Evolutionary conservation across 2,888 invertebrate species (phyloP), one percentile per base, ranked within the genome.

Genomic region (Himalopsyche kuldschensis): DNA sequence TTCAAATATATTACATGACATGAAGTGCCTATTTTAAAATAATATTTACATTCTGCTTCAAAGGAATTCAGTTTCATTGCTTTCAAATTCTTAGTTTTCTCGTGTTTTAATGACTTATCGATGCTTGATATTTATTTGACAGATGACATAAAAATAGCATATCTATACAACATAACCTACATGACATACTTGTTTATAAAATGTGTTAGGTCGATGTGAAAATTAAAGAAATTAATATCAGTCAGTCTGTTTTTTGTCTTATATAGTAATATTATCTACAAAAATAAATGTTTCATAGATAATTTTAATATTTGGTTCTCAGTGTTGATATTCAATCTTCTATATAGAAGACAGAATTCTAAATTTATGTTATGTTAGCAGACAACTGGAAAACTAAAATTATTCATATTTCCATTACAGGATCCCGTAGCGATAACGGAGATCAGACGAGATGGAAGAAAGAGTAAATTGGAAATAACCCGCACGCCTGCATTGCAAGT

Each of bases 401-500:
- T 3, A 41, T 47, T 78, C 10, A 47, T 17, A 30, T 27, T 47
- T 30, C 79, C 31, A 17, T 86, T 85, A 48, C 80, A 86, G 86
- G 86, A 86, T 84, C 84, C 86, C 24, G 78, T 83, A 17, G 84
- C 86, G 3, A 27, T 84, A 63, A 80, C 80, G 1, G 81, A 83
- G 32, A 78, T 81, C 17, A 86, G 82, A 48, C 30, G 81, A 48
- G 84, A 81, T n/a, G 84, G 84, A 6, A 82, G 86, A 79, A 87
- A 86, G 82, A 75, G 85, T 27, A 85, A 84, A 75, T 31, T 83
- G 55, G 83, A 85, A 78, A 91, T 91, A 1, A 91, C 91, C 0
- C 90, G 91, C 75, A 91, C 92, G 0, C 91, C 92, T 77, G 88
- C 89, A 32, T 91, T 93, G 82, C 93, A 93, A 88, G 91, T 94